Base-by-base conservation (phyloP, 1,140 invertebrate genomes). In the Anadara kagoshimensis region DNA sequence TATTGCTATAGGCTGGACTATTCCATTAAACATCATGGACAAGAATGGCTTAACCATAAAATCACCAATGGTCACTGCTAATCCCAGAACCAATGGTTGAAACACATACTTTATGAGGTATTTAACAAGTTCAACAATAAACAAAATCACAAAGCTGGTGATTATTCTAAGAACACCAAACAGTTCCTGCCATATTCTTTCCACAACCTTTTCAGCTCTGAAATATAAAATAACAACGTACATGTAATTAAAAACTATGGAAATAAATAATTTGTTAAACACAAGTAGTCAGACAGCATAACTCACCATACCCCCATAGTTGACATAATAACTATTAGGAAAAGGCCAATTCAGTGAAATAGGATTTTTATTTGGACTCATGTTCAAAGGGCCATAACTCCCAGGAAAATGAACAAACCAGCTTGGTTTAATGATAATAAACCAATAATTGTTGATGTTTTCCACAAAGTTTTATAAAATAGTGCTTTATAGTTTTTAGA, bases 1-100 rank as follows among this genome's bases (percentile, higher is more conserved):
- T n/a, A 79, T 69, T 57, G 71, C 72, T 20, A 62, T 53, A 18
- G 78, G 82, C 44, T 81, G 81, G 12, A 81, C 56, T 73, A 77
- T 73, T 1, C 79, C 79, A 57, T 83, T 83, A 62, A 86, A 80
- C 44, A 78, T 26, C 18, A 75, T 59, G n/a, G 81, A 77, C 47
- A 86, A 64, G 43, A 84, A 53, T 22, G 79, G 80, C 49, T 81
- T 83, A 18, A 77, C 45, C 12, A 83, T 16, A 66, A 77, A 81
- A 41, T 80, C 78, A n/a, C 81, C 81, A 8, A 77, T 10, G 22
- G 68, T 80, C 7, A 66, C 68, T 57, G 77, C 61, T 10, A 83
- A 43, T 44, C 76, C 79, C 8, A 81, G 44, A 44, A 83, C 58
- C 36, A 80, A 43, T n/a, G 81, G 78, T 43, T 79, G 72, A 57